Base-by-base conservation (phyloP, 2,888 invertebrate species). In the Neuroscelio doddi region DNA sequence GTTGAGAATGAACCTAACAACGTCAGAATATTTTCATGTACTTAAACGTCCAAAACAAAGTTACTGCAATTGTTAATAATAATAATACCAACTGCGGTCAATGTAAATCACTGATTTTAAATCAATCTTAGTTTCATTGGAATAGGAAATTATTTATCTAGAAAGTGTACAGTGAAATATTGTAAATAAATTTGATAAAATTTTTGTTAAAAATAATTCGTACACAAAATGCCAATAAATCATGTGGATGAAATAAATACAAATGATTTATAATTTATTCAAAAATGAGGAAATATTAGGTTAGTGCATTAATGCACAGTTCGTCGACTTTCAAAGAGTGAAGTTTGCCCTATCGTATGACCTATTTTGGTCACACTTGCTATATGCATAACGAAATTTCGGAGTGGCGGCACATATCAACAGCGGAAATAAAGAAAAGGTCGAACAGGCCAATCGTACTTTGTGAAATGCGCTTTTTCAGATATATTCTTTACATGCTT, bases 341-440 rank as follows among this genome's bases (percentile, higher is more conserved):
- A 26, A 26, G 26, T 8, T 26, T 8, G 26, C 26, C 26, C 26
- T 8, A 32, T 32, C 2, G 32, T 3, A 32, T 32, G 12, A 32
- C 32, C 5, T 12, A 32, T 32, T 32, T 32, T 32, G 32, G 32
- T 32, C 32, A 32, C 32, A 32, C 32, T 12, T n/a, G 32, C 32
- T 12, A 32, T 32, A 12, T 32, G 32, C 32, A 32, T 26, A 7
- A 4, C 4, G 26, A 26, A 26, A 8, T 26, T 26, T 4, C 8
- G 26, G 26, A 8, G 26, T 26, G 26, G 26, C 8, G 26, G 26
- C 26, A 26, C 3, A 32, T n/a, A n/a, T 32, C 32, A 32, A 12
- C 9, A 5, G 32, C 32, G 32, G 9, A 32, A 32, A 32, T 12
- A 12, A 10, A 32, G 3, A 12, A 32, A 32, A 32, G 32, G 32